Conservation (phyloP, 2,113 vertebrate species). For the Falco punctatus region DNA sequence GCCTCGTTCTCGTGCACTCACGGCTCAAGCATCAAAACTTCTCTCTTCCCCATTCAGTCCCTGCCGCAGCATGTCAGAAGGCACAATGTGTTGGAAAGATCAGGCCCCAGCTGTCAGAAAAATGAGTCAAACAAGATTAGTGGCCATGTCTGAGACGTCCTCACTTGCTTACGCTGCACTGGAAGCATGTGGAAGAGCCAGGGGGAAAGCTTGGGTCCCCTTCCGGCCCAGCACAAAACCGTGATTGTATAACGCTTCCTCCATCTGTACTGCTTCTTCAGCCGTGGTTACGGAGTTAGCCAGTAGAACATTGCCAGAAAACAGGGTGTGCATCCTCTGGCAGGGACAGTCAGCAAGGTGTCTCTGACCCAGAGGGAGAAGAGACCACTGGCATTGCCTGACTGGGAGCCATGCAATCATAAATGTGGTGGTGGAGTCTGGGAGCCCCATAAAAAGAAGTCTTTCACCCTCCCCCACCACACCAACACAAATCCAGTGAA, state of each 20-base stretch:
- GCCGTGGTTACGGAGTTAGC: accelerated
- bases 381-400: neutral
- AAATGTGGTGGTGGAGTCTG: neutral
- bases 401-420: neutral
- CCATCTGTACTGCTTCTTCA: accelerated
- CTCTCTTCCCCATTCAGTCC: neutral
- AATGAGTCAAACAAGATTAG: constrained; percentile 27
- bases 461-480: neutral
- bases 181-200: neutral
- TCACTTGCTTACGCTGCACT: neutral
- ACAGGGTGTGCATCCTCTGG: neutral
- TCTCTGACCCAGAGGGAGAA: neutral
- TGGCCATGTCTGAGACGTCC: neutral
- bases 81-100: neutral
- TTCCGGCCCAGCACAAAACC: neutral
- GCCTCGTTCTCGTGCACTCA: neutral
- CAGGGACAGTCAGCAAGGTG: neutral
- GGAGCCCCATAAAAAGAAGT: neutral
- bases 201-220: neutral
- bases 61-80: neutral
- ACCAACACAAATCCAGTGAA: neutral
- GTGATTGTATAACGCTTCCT: neutral
- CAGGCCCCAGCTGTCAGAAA: constrained; percentile 32
- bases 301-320: neutral
- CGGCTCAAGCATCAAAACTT: neutral